Evolutionary conservation across 2,888 invertebrate genomes (phyloP), one percentile per base, ranked within the genome.

Genomic region (Ormia ochracea): DNA sequence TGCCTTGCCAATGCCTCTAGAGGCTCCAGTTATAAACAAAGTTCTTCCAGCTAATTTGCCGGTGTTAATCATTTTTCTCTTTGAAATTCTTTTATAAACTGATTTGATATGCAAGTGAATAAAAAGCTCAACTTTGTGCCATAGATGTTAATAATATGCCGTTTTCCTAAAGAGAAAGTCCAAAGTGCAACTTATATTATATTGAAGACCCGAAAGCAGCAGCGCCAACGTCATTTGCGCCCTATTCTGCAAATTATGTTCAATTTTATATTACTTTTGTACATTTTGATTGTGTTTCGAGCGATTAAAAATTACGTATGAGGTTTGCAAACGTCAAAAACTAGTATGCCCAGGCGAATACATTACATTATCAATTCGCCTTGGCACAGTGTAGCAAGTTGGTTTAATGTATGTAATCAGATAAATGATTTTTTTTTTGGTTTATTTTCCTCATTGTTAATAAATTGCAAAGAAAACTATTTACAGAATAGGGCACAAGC

Each of bases 1-100:
- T 19, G 95, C 95, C 90, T 98, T 89, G 1, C 99, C 99, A 86
- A 99, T 99, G 23, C 99, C 99, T 83, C 99, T 92, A 75, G 98
- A 98, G 19, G 97, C 98, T 54, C 82, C 99, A 21, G 98, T 97
- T 83, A 99, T 96, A 87, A 98, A 98, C 77, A 98, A 91, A 5
- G 98, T 99, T 81, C 94, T 94, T 9, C 98, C 98, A 82, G 97
- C 96, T 84, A 93, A 87, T 90, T 93, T 90, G 6, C 87, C 87
- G 1, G 87, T 78, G 58, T 87, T 87, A 14, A 87, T 87, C 87
- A 87, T 87, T 58, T 75, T 85, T 14, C 14, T 2, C 14, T 31
- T 65, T 17, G 31, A 63, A 33, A 21, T 41, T 58, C 17, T 3
- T 14, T 65, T 36, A 1, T 14, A 38, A 38, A 36, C 50, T 43